These are phyloP conservation scores for Bungarus multicinctus DNA, from an alignment of 2,113 vertebrate genomes.

Conservation along the genomic window DNA sequence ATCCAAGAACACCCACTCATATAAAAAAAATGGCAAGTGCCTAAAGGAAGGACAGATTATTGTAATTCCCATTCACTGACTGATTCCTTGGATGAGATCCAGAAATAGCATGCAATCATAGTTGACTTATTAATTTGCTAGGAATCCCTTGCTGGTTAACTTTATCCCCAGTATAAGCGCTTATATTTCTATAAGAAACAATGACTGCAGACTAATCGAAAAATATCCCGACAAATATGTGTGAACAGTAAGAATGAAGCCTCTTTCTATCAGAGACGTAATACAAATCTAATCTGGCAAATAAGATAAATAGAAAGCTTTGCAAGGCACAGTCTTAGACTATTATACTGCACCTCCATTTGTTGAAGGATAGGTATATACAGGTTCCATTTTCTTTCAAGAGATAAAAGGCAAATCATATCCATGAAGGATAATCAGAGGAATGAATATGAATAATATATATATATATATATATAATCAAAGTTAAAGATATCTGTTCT, in stretches of 20 bases:
- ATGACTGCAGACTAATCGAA: slow-evolving; percentile 18
- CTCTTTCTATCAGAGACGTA: background rate
- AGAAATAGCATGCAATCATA: background rate
- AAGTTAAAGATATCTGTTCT: background rate
- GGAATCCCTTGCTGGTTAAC: background rate
- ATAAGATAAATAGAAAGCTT: background rate
- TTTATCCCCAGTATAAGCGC: background rate
- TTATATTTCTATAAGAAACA: background rate
- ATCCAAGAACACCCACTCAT: background rate
- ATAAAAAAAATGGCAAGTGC: background rate
- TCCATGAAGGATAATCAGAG: background rate
- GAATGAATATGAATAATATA: too few relatives aligned
- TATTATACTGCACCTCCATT: background rate
- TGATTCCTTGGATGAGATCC: background rate
- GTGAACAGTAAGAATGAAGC: background rate
- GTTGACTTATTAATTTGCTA: background rate
- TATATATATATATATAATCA: background rate
- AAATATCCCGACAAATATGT: slow-evolving; percentile 7
- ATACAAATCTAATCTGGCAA: background rate
- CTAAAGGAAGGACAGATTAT: background rate
- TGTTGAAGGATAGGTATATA: background rate
- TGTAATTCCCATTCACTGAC: background rate
- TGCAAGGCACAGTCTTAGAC: background rate
- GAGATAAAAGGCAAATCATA: background rate
- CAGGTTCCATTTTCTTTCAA: background rate